Evolutionary conservation across 2,797 vertebrate species (phyloP).

Genomic region (Anolis apletophallus): DNA sequence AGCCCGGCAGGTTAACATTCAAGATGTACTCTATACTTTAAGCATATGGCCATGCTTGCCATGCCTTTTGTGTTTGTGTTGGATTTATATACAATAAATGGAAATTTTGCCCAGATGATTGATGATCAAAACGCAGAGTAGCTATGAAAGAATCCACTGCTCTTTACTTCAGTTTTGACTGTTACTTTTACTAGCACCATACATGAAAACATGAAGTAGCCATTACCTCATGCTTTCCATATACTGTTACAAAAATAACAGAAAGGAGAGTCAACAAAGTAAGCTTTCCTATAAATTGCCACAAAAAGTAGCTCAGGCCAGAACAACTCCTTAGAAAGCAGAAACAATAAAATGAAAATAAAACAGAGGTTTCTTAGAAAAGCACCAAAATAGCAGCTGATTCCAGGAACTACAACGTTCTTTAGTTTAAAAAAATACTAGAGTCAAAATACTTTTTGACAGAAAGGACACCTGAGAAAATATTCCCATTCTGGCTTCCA

Average conservation of each 20-base stretch:
- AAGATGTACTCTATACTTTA: background rate
- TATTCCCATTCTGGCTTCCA: background rate
- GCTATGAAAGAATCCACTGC: slow-evolving; percentile 31
- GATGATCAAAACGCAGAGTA: slow-evolving; percentile 26
- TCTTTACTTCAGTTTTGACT: slow-evolving; percentile 9
- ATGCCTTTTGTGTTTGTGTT: background rate
- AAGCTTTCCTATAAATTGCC: background rate
- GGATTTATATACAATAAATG: slow-evolving; percentile 19
- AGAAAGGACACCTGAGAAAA: background rate
- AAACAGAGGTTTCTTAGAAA: slow-evolving; percentile 10
- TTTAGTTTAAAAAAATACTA: slow-evolving; percentile 22
- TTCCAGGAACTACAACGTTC: background rate
- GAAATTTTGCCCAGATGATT: slow-evolving; percentile 7
- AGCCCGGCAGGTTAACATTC: background rate
- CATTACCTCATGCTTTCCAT: background rate
- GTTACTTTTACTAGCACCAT: background rate
- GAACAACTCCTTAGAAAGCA: background rate
- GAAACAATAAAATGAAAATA: background rate
- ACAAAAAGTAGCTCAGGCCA: background rate
- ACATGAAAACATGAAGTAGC: slow-evolving; percentile 37
- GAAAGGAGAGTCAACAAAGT: background rate
- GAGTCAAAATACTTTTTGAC: background rate
- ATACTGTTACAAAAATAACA: background rate
- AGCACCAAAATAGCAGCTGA: background rate
- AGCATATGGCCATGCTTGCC: slow-evolving; percentile 19